A percentile compares a stretch with the other conserved stretches of the same genome.
phyloP scores from a whole-genome alignment of 1,140 invertebrate species.

The Caenorhabditis inopinata region DNA sequence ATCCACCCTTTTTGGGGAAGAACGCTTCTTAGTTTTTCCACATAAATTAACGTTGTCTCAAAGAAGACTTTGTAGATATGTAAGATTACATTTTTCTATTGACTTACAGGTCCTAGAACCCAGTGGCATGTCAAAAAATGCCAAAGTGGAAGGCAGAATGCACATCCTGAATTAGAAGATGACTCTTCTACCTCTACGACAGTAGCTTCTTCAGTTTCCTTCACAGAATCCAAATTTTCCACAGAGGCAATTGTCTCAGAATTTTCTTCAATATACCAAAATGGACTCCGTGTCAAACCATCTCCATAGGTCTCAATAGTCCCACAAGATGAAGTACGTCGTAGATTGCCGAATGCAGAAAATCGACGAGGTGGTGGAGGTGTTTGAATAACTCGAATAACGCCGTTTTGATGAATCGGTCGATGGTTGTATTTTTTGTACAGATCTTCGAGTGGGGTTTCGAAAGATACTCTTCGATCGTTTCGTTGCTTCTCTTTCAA shows the following conservation, averaged over 20 bases:
- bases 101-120: neutral
- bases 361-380: neutral
- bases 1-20: too few species aligned
- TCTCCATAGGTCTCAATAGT: neutral
- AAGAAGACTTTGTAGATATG: too few species aligned
- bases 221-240: neutral
- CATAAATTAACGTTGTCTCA: too few species aligned
- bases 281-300: neutral
- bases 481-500: neutral
- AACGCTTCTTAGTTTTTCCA: too few species aligned
- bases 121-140: neutral
- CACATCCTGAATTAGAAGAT: neutral
- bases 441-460: neutral
- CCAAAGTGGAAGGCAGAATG: neutral
- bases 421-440: neutral
- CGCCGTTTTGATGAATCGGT: neutral
- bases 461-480: neutral
- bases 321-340: neutral
- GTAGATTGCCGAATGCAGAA: neutral
- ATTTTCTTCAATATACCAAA: slow-evolving; percentile 6
- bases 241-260: too few species aligned
- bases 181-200: neutral
- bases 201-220: neutral
- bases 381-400: neutral
- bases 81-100: too few species aligned